These are phyloP conservation scores for Montipora efflorescens DNA, from an alignment of 64 coral and sea anemone genomes.

Conservation along the genomic window DNA sequence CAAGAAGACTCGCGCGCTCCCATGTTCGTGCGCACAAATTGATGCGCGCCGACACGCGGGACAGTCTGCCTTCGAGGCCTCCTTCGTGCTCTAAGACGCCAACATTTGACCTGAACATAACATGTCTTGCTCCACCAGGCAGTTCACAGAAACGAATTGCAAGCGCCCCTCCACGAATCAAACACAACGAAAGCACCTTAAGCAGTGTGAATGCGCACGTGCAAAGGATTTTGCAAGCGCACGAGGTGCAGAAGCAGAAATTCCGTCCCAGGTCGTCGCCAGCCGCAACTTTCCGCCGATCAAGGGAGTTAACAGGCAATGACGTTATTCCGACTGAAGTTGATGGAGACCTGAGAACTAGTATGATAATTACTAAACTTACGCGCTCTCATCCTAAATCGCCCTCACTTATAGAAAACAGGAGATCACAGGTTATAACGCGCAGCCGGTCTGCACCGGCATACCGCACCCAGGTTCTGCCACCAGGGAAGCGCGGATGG, in stretches of 20 bases:
- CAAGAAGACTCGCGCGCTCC: conserved; percentile 71
- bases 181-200: conserved; percentile 60
- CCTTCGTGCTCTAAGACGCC: conserved; percentile 74
- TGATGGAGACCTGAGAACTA: conserved; percentile 46
- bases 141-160: conserved; percentile 34
- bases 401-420: conserved; percentile 64
- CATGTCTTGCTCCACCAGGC: conserved; percentile 48
- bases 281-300: conserved; percentile 29
- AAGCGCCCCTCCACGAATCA: conserved; percentile 83
- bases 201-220: conserved; percentile 89
- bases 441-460: conserved; percentile 86
- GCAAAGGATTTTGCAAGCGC: conserved; percentile 63
- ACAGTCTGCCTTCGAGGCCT: conserved; percentile 84
- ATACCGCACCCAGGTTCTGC: conserved; percentile 78
- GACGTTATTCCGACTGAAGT: conserved; percentile 33
- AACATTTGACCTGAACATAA: background rate
- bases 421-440: conserved; percentile 61
- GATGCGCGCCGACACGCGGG: conserved; percentile 86
- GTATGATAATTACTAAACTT: conserved; percentile 64
- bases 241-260: conserved; percentile 23
- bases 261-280: conserved; percentile 90
- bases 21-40: conserved; percentile 94
- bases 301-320: conserved; percentile 10
- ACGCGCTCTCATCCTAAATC: conserved; percentile 60
- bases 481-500: conserved; percentile 84